Percentiles rank a stretch among this genome's conserved stretches.
Evolutionary conservation across 2,113 vertebrate genomes (phyloP).

Genomic region (Hippocampus abdominalis): DNA sequence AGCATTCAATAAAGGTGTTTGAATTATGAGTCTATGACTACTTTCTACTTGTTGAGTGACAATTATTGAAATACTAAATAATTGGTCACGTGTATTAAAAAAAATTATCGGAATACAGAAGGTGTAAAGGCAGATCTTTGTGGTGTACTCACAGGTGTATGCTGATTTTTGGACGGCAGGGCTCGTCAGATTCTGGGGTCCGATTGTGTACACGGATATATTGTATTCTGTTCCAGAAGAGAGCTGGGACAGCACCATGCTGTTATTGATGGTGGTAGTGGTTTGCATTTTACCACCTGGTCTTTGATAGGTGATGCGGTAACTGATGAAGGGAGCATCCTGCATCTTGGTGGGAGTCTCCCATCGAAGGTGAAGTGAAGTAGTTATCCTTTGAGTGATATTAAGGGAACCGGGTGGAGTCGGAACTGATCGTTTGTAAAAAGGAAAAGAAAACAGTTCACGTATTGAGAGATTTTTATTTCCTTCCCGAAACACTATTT

Average conservation of each 20-base stretch:
- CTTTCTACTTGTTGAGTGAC: no score
- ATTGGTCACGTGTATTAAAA: no score
- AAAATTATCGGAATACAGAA: no score
- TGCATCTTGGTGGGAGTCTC: constrained; percentile 17
- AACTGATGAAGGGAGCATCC: constrained; percentile 18
- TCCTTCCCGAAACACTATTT: not conserved
- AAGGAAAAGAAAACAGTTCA: not conserved
- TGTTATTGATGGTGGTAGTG: fast-evolving
- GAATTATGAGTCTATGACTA: no score
- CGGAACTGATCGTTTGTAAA: constrained; percentile 38
- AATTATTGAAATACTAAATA: no score
- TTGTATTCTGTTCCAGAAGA: constrained; percentile 42
- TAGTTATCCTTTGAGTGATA: constrained; percentile 14
- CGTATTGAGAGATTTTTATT: not conserved
- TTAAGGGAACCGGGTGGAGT: constrained; percentile 31
- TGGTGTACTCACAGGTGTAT: constrained; percentile 54
- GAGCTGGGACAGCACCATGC: constrained; percentile 12
- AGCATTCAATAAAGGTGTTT: no score
- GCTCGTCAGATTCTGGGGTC: constrained; percentile 34
- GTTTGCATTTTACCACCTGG: fast-evolving
- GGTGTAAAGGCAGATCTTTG: not conserved
- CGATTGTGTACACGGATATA: constrained; percentile 38
- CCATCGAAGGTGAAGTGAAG: constrained; percentile 46
- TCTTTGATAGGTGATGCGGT: constrained; percentile 29
- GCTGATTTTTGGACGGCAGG: fast-evolving